Evolutionary conservation across 2,888 invertebrate genomes (phyloP), one percentile per base, ranked within the genome.

Genomic region (Ichneumoninae sp.): DNA sequence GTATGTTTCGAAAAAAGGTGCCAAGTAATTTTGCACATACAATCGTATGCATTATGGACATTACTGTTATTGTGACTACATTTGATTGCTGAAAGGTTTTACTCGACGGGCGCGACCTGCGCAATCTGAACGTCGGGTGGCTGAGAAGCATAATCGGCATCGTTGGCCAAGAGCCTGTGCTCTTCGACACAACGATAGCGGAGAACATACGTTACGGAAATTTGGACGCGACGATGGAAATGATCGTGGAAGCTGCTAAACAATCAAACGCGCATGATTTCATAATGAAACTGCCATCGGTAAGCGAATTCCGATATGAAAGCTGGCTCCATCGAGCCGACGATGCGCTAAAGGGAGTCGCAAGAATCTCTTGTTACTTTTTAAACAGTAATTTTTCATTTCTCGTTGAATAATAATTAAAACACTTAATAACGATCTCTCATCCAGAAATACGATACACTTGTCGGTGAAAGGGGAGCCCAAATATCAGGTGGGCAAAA

Each of bases 141-240:
- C 93, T 98, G 33, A 95, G 98, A 50, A 94, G 95, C 19, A 96
- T 97, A 89, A 96, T 98, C 82, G 98, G 98, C 0, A 96, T 98
- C 7, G 98, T 99, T 0, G 97, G 98, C 0, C 98, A 99, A 94
- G 98, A 99, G 91, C 98, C 97, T 0, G 96, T 98, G 5, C 94
- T 98, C 13, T 98, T 98, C 92, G 97, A 97, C 85, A 96, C 97
- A 40, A 97, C 96, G 0, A 97, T 98, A 54, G 95, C 95, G 7
- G 97, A 98, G 91, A 99, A 98, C 93, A 98, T 99, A 87, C 94
- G 96, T 7, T 97, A 97, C 90, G 98, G 98, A 0, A 95, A 96
- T 30, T 95, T 95, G 83, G 94, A 94, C 71, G 96, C 96, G 0
- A 95, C 96, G 0, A 94, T 95, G 87, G 95, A 95, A 33, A 96